Conservation (phyloP, 1,140 invertebrate species). For the Drosophila ogumai region DNA sequence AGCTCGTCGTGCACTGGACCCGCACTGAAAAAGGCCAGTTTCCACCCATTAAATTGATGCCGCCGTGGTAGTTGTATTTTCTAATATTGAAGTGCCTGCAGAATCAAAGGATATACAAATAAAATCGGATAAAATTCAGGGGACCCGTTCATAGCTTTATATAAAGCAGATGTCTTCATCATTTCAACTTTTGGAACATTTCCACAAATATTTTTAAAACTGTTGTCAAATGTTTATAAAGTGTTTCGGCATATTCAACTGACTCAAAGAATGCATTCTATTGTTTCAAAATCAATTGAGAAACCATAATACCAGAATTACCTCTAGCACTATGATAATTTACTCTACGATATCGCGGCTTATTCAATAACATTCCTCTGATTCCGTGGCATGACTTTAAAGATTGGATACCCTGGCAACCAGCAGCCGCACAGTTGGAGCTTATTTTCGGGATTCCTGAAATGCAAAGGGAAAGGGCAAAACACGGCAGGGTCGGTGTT, state of each 20-base stretch:
- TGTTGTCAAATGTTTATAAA: neutral
- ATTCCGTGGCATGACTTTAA: neutral
- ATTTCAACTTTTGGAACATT: neutral
- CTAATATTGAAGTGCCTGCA: neutral
- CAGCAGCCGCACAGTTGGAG: neutral
- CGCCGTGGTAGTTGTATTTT: constrained; percentile 54
- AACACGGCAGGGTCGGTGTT: neutral
- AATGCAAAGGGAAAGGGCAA: neutral
- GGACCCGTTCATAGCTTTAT: neutral
- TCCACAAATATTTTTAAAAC: neutral
- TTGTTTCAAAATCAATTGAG: neutral
- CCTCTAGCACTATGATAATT: no score
- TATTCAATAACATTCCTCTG: neutral
- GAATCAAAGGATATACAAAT: neutral
- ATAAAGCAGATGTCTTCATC: neutral
- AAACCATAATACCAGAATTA: neutral
- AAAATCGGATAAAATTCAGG: constrained; percentile 2
- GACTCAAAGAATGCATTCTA: neutral
- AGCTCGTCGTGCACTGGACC: constrained; percentile 54
- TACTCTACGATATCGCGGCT: no score
- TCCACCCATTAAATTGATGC: constrained; percentile 47
- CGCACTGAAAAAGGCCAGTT: constrained; percentile 22
- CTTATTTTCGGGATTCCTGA: constrained; percentile 7
- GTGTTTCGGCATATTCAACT: neutral
- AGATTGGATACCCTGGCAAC: constrained; percentile 2